A percentile compares a stretch with the other conserved stretches of the same genome.
phyloP scores from a whole-genome alignment of 2,797 vertebrate species.

The Varecia variegata region DNA sequence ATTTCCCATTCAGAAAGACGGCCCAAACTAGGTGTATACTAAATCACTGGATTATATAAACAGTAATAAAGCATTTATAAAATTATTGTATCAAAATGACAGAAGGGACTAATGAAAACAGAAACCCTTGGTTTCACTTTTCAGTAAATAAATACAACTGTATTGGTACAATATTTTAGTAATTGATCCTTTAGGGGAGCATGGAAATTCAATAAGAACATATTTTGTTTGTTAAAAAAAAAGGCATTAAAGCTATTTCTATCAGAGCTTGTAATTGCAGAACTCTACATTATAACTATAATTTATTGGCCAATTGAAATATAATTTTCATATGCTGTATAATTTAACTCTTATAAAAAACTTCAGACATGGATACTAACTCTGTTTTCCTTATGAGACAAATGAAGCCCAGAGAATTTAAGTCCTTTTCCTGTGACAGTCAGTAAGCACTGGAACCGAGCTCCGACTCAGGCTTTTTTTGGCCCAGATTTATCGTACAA shows the following conservation, averaged over 20 bases:
- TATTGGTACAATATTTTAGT: background rate
- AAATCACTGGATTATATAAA: background rate
- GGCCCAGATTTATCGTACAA: background rate
- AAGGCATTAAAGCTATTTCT: background rate
- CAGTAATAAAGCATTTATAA: background rate
- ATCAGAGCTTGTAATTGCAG: background rate
- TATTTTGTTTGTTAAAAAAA: background rate
- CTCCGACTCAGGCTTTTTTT: background rate
- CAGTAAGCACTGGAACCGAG: background rate
- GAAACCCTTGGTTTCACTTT: background rate
- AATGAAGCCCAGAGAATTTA: background rate
- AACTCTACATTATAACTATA: background rate
- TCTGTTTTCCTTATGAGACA: background rate
- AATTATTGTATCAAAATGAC: background rate
- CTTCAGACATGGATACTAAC: background rate
- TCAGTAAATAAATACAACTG: background rate
- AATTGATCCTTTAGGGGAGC: background rate
- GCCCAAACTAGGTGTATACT: fast-evolving
- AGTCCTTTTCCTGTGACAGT: background rate
- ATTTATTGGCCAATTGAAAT: background rate
- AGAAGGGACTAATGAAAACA: background rate
- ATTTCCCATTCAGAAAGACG: background rate
- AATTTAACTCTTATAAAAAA: background rate
- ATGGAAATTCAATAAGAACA: background rate
- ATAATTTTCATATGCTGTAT: background rate